Percentiles rank a stretch among this genome's conserved stretches.
These are phyloP conservation scores for Ectobius pallidus DNA, from an alignment of 2,888 invertebrate species.

Conservation along the genomic window DNA sequence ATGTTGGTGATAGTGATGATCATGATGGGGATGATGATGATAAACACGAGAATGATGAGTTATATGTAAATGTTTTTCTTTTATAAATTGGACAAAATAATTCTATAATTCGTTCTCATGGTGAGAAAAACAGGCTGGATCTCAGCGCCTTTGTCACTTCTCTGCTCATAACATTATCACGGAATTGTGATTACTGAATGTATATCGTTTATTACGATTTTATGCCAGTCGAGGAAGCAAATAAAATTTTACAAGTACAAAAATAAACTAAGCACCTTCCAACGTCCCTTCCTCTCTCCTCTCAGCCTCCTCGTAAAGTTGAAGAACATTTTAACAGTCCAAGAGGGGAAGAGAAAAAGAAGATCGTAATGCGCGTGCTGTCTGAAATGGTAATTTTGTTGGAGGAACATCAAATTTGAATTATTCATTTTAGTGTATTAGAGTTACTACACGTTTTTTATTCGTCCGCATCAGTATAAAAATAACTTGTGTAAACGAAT, in stretches of 20 bases:
- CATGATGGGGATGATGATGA: too few relatives aligned
- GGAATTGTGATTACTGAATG: too few relatives aligned
- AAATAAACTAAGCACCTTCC: neutral
- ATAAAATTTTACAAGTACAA: neutral
- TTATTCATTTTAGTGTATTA: slow-evolving; percentile 29
- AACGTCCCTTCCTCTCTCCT: neutral
- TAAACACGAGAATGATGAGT: too few relatives aligned
- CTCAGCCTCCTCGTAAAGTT: neutral
- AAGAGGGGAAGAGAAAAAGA: neutral
- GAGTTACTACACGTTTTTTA: slow-evolving; percentile 18
- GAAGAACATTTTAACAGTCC: slow-evolving; percentile 1
- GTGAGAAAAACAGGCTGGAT: too few relatives aligned
- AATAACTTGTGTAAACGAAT: slow-evolving; percentile 29
- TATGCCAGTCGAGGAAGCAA: neutral
- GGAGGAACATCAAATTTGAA: slow-evolving; percentile 28
- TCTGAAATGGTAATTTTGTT: slow-evolving; percentile 24
- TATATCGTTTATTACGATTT: too few relatives aligned
- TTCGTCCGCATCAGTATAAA: neutral
- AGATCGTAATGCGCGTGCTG: slow-evolving; percentile 20
- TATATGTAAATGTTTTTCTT: too few relatives aligned
- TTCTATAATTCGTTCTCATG: too few relatives aligned
- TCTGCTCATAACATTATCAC: too few relatives aligned
- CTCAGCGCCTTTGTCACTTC: too few relatives aligned
- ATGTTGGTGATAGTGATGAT: too few relatives aligned
- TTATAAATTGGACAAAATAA: too few relatives aligned